These are phyloP conservation scores for Manacus vitellinus DNA, from an alignment of 2,113 vertebrate genomes.

Conservation along the genomic window DNA sequence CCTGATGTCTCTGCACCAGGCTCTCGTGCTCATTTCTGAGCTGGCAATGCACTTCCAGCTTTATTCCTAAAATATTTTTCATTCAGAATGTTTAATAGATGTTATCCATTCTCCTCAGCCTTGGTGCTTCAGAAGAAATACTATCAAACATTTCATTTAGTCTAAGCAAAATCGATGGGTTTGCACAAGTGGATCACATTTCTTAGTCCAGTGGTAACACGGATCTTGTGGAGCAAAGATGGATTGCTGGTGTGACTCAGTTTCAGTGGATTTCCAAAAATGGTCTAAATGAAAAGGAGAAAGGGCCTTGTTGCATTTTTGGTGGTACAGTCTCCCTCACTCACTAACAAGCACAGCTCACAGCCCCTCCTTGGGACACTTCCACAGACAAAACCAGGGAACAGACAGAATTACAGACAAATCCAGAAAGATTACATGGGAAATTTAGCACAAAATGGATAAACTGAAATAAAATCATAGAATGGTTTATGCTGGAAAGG, in stretches of 20 bases:
- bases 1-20: not conserved
- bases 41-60: not conserved
- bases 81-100: not conserved
- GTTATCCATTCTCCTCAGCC: not conserved
- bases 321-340: not conserved
- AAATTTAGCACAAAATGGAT: not conserved
- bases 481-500: not conserved
- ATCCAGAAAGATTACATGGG: not conserved
- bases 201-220: not conserved
- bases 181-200: not conserved
- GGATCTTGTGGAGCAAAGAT: not conserved
- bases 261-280: not conserved
- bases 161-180: fast-evolving
- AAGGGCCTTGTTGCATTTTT: not conserved
- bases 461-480: not conserved
- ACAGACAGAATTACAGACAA: not conserved
- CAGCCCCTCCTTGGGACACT: not conserved
- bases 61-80: not conserved
- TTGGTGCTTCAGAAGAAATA: not conserved
- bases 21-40: fast-evolving
- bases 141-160: not conserved
- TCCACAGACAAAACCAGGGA: not conserved
- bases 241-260: fast-evolving
- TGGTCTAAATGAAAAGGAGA: not conserved
- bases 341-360: not conserved